These are phyloP conservation scores for Halocynthia aurantium DNA, from an alignment of 23 tunicate genomes.

Conservation along the genomic window DNA sequence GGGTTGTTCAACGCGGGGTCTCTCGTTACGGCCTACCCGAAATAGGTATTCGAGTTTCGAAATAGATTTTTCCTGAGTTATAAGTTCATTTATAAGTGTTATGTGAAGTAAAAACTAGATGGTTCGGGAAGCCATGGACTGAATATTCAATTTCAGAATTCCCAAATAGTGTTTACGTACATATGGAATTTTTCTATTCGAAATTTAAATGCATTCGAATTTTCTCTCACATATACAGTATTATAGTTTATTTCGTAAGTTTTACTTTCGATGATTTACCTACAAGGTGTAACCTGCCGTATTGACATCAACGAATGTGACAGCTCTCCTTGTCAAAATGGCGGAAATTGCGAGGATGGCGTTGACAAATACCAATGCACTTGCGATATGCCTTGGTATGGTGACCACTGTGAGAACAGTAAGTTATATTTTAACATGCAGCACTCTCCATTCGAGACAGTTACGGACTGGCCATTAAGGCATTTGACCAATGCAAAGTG, in stretches of 20 bases:
- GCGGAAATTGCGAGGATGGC: conserved; percentile 19
- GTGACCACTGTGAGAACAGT: conserved; percentile 28
- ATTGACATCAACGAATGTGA: conserved; percentile 17
- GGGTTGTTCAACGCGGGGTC: no score
- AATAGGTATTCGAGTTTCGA: no score
- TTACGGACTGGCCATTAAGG: neutral
- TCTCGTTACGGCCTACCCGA: no score
- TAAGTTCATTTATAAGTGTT: no score
- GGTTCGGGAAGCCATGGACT: no score
- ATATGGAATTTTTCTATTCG: neutral
- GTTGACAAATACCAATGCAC: conserved; percentile 22
- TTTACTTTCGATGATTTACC: neutral
- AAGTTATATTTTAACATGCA: neutral
- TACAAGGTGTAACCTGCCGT: conserved; percentile 8
- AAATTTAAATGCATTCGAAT: no score
- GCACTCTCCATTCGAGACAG: no score
- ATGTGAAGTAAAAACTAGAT: no score
- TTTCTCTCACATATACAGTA: no score
- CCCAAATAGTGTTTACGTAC: neutral
- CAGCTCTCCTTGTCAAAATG: conserved; percentile 25
- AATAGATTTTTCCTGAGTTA: no score
- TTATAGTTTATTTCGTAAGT: no score
- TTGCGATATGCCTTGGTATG: conserved; percentile 16
- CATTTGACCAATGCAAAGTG: neutral
- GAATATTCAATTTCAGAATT: neutral